Evolutionary conservation across 2,113 vertebrate genomes (phyloP), one percentile per base, ranked within the genome.

Genomic region (Megaceryle maxima): DNA sequence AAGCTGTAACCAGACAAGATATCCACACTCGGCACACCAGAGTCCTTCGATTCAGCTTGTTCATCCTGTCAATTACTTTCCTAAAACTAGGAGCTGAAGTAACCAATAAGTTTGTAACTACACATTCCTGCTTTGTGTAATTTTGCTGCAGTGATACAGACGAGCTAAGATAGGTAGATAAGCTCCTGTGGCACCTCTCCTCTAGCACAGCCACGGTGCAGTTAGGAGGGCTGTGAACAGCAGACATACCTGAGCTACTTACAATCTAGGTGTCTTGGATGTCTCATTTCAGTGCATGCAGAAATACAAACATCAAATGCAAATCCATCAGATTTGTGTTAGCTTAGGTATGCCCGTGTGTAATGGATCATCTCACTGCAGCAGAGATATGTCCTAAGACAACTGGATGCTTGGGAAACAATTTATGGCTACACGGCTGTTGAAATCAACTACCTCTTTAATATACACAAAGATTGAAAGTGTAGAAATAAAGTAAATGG

Each of bases 291-390:
- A 59, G 4, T 16, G 35, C 28, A n/a, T 6, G 8, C 55, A 46
- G 19, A 11, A 77, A 28, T 6, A 31, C 17, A 73, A 10, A 78
- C 35, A 69, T 50, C 33, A 70, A 56, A 82, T 4, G 70, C 67
- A 84, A 41, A 75, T 8, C 25, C 6, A 3, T n/a, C 33, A 21
- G 15, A n/a, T 57, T 48, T 0, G 0, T 16, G 35, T 37, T 22
- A 37, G n/a, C 33, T 64, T 24, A 55, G 37, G 18, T 25, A n/a
- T 0, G 9, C 43, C 67, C 72, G 28, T 9, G 37, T 3, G 1
- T 5, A 51, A 35, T 10, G 55, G 50, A 81, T 60, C 33, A 24
- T 26, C 41, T 48, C 66, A 16, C 44, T 37, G 66, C 51, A 50
- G 31, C 37, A 62, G 1, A 43, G 21, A 29, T 10, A 29, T 0